phyloP scores from a whole-genome alignment of 92 coral and sea anemone genomes.

The Parazoanthus darwini region DNA sequence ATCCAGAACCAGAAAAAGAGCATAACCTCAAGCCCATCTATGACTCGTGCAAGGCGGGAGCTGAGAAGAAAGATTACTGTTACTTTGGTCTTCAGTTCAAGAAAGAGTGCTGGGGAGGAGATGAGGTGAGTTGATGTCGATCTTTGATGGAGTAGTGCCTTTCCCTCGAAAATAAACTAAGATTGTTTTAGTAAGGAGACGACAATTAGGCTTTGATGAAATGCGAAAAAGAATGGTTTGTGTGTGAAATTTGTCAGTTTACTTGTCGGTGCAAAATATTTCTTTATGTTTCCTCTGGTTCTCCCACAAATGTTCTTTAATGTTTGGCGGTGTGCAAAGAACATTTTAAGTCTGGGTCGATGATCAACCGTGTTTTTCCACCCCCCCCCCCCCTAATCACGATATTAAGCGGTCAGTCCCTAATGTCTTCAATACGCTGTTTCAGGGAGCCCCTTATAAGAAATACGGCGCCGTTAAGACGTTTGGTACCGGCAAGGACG shows the following conservation, averaged over 20 bases:
- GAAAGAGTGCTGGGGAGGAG: constrained; percentile 59
- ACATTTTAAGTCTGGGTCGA: background rate
- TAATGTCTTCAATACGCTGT: background rate
- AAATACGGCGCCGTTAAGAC: constrained; percentile 29
- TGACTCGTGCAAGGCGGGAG: constrained; percentile 41
- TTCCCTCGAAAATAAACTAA: too few relatives aligned
- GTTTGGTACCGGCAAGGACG: constrained; percentile 42
- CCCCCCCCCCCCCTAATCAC: background rate
- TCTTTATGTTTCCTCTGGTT: too few relatives aligned
- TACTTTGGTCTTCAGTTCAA: constrained; percentile 54
- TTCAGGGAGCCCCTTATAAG: constrained; percentile 40
- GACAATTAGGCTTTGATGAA: too few relatives aligned
- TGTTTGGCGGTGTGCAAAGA: background rate
- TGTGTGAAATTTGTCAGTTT: too few relatives aligned
- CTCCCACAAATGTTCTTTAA: too few relatives aligned
- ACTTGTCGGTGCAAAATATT: too few relatives aligned
- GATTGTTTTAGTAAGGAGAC: too few relatives aligned
- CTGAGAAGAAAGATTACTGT: constrained; percentile 40
- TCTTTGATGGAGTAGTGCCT: too few relatives aligned
- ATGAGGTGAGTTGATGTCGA: constrained; percentile 1
- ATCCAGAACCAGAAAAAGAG: constrained; percentile 23
- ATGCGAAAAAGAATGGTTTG: too few relatives aligned
- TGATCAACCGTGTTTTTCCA: too few relatives aligned
- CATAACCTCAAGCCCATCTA: constrained; percentile 36
- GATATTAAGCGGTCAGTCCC: background rate